Conservation (phyloP, 2,888 invertebrate genomes). For the Machimus rusticus region DNA sequence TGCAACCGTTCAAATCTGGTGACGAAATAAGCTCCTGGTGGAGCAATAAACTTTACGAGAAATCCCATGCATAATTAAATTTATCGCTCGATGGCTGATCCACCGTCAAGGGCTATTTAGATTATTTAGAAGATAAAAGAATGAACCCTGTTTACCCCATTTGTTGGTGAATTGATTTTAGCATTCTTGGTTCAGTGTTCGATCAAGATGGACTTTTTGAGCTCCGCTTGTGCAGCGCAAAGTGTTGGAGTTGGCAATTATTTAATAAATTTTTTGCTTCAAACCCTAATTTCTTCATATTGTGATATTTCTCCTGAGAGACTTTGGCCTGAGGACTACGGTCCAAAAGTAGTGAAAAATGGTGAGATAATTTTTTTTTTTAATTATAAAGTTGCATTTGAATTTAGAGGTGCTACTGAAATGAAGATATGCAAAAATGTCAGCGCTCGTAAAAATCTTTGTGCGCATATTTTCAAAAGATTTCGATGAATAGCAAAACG, state of each 20-base stretch:
- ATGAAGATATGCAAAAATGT: too few relatives aligned
- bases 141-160: background rate
- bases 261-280: constrained; percentile 67
- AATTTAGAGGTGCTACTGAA: background rate
- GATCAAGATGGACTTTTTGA: constrained; percentile 8
- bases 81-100: background rate
- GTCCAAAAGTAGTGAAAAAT: constrained; percentile 36
- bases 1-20: background rate
- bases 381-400: background rate
- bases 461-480: too few relatives aligned
- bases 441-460: too few relatives aligned
- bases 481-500: too few relatives aligned
- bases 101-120: background rate
- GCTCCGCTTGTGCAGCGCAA: constrained; percentile 50
- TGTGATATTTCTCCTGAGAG: constrained; percentile 65
- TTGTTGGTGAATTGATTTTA: background rate
- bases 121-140: background rate
- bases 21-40: background rate
- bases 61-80: background rate
- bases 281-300: background rate
- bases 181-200: background rate
- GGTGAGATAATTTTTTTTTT: background rate
- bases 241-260: constrained; percentile 55
- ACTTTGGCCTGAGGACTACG: constrained; percentile 67
- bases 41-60: background rate